Conservation (phyloP, 1,140 invertebrate genomes). For the Ceratina japonica region DNA sequence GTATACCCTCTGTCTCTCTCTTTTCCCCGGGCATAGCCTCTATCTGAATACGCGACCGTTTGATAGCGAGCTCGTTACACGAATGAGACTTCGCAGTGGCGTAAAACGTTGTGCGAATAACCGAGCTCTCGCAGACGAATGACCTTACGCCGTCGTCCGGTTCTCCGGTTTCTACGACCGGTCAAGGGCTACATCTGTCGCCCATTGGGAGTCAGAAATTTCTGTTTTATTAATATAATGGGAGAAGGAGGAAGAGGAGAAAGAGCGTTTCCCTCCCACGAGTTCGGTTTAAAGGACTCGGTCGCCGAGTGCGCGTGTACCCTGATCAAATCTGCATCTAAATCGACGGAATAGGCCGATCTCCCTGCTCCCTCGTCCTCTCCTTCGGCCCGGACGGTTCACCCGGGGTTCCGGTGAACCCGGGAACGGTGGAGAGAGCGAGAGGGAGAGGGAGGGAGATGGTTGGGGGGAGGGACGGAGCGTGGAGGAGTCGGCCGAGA, state of each 20-base stretch:
- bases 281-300: slow-evolving; percentile 24
- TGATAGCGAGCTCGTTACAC: slow-evolving; percentile 63
- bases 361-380: slow-evolving; percentile 37
- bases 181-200: too few relatives aligned
- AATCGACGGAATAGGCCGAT: slow-evolving; percentile 70
- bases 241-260: too few relatives aligned
- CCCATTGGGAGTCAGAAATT: too few relatives aligned
- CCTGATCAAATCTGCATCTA: slow-evolving; percentile 71
- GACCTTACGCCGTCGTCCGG: too few relatives aligned
- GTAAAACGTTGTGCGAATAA: slow-evolving; percentile 38
- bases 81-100: slow-evolving; percentile 58
- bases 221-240: too few relatives aligned
- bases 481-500: background rate
- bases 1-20: slow-evolving; percentile 28
- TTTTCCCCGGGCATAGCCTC: slow-evolving; percentile 33
- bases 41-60: slow-evolving; percentile 45
- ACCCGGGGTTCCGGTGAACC: slow-evolving; percentile 35
- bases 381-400: slow-evolving; percentile 14
- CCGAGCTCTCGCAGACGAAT: background rate
- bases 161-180: too few relatives aligned
- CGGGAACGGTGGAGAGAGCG: slow-evolving; percentile 6
- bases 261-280: background rate
- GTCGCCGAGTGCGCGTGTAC: slow-evolving; percentile 29
- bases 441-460: background rate
- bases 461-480: too few relatives aligned